Evolutionary conservation across 1,140 invertebrate genomes (phyloP).

Genomic region (Drosophila parvula): DNA sequence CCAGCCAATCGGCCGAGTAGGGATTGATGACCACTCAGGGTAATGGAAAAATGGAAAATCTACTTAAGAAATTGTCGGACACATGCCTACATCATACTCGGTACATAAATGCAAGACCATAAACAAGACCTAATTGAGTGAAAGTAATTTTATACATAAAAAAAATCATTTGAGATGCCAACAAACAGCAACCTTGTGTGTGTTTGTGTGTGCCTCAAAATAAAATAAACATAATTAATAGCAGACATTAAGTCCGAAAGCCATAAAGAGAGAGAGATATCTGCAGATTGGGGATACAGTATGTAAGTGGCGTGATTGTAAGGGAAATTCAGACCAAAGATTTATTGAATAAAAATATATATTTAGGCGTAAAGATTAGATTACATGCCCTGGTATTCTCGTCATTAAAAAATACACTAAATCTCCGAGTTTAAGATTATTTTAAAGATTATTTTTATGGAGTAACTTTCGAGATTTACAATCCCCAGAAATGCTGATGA

Average conservation of each 20-base stretch:
- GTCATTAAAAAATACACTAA: not conserved
- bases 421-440: not conserved
- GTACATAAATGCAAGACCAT: slow-evolving; percentile 33
- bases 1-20: slow-evolving; percentile 14
- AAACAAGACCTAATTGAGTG: slow-evolving; percentile 64
- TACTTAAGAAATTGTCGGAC: slow-evolving; percentile 53
- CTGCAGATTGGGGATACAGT: slow-evolving; percentile 7
- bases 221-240: slow-evolving; percentile 60
- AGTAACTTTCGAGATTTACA: not conserved
- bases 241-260: slow-evolving; percentile 26
- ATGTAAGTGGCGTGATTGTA: slow-evolving; percentile 22
- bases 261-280: slow-evolving; percentile 19
- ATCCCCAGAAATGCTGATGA: not conserved
- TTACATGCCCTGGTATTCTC: too few species aligned
- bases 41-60: slow-evolving; percentile 54
- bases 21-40: slow-evolving; percentile 43
- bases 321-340: not conserved
- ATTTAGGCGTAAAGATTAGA: not conserved
- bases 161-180: slow-evolving; percentile 38
- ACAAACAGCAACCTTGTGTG: slow-evolving; percentile 24
- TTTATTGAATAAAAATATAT: not conserved
- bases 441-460: not conserved
- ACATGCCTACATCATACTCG: slow-evolving; percentile 14
- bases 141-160: slow-evolving; percentile 58
- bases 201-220: slow-evolving; percentile 15